Base-by-base conservation (phyloP, 35 echinoderm and acorn worm species). In the Diadema setosum region DNA sequence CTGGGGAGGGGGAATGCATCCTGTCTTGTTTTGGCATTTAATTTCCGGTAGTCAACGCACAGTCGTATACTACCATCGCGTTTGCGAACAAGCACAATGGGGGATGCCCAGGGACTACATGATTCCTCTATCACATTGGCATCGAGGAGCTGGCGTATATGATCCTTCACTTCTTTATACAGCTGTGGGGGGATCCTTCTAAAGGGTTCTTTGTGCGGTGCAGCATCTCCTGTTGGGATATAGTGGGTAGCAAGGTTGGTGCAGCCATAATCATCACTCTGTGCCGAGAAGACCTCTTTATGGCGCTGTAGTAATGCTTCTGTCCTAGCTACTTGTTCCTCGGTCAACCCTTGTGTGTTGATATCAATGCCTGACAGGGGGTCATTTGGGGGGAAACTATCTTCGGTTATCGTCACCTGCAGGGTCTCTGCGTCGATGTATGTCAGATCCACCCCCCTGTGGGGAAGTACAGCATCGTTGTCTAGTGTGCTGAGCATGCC, bases 1-100 rank as follows among this genome's bases (percentile, higher is more conserved):
- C n/a, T n/a, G n/a, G n/a, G n/a, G n/a, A n/a, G n/a, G n/a, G n/a
- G n/a, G n/a, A 29, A 84, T 27, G 93, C 82, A 85, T 85, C 88
- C 33, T 46, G 30, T 5, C 24, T 24, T 4, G 82, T 90, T 29
- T 74, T 37, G 41, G 27, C 3, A 80, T 94, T 94, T 14, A 90
- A 18, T 3, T 39, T 24, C 25, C 92, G 27, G 44, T 90, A 94
- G 45, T 90, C 93, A 1, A 94, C 74, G 52, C 87, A 94, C 35
- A 89, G 41, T 4, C 74, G 44, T 17, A 74, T 12, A 48, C 20
- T 42, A 32, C 88, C 93, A 50, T 86, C 82, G 26, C 57, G 18
- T 83, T 91, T 95, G 18, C 93, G 4, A 20, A 91, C 93, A n/a
- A 95, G 32, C 18, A 94, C 83, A 3, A 91, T 83, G 11, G 93